phyloP scores from a whole-genome alignment of 2,888 invertebrate species.

The Epistrophe eligans region DNA sequence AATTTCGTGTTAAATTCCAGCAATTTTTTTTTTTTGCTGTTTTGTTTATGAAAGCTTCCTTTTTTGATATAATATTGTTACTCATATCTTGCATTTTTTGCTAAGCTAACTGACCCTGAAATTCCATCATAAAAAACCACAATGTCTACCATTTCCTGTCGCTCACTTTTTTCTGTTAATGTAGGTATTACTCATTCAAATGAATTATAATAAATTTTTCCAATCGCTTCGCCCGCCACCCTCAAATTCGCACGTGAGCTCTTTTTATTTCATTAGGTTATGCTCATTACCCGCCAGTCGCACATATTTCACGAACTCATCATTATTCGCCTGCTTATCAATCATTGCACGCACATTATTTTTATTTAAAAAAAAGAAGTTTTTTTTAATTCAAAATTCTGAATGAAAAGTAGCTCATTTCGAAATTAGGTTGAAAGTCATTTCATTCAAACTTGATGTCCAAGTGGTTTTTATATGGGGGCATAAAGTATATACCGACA shows the following conservation, averaged over 20 bases:
- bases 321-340: slow-evolving; percentile 44
- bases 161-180: slow-evolving; percentile 14
- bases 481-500: slow-evolving; percentile 25
- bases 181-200: slow-evolving; percentile 57
- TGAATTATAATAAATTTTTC: slow-evolving; percentile 26
- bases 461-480: slow-evolving; percentile 31
- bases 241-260: slow-evolving; percentile 64
- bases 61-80: background rate
- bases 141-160: slow-evolving; percentile 59
- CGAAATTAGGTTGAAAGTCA: slow-evolving; percentile 62
- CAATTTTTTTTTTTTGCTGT: too few relatives aligned
- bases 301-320: slow-evolving; percentile 51
- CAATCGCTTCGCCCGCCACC: slow-evolving; percentile 33
- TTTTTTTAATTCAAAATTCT: slow-evolving; percentile 46
- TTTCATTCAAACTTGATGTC: slow-evolving; percentile 29
- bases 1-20: too few relatives aligned
- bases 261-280: slow-evolving; percentile 21
- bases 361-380: slow-evolving; percentile 30
- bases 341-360: slow-evolving; percentile 30
- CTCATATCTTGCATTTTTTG: background rate
- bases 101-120: slow-evolving; percentile 47
- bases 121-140: slow-evolving; percentile 49
- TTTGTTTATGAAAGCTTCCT: background rate
- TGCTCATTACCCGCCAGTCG: slow-evolving; percentile 29
- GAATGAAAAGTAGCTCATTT: slow-evolving; percentile 64